Evolutionary conservation across 2,888 invertebrate genomes (phyloP).

Genomic region (Trisateles emortualis): DNA sequence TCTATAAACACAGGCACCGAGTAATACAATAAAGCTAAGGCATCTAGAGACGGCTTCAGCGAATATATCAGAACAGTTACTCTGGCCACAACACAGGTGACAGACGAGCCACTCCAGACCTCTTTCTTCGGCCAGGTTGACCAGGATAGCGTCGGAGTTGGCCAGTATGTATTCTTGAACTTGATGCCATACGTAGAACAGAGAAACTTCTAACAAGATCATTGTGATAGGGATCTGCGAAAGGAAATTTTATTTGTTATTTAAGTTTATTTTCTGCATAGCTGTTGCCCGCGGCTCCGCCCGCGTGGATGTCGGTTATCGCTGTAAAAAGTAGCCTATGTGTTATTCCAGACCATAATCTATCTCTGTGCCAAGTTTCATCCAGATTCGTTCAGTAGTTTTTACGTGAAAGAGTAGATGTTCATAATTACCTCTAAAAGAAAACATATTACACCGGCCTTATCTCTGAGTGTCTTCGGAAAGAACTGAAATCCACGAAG

Average conservation of each 20-base stretch:
- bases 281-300: too few relatives aligned
- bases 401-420: neutral
- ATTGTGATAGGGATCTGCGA: conserved; percentile 62
- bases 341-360: too few relatives aligned
- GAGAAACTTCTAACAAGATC: conserved; percentile 58
- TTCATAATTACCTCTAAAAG: conserved; percentile 54
- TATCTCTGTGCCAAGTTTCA: too few relatives aligned
- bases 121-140: conserved; percentile 51
- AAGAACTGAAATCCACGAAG: conserved; percentile 50
- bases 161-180: conserved; percentile 55
- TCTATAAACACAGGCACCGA: conserved; percentile 48
- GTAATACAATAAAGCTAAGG: conserved; percentile 55
- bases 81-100: conserved; percentile 58
- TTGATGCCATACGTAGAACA: conserved; percentile 58
- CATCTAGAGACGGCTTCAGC: conserved; percentile 54
- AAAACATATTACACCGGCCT: conserved; percentile 27
- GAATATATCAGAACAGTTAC: conserved; percentile 56
- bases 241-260: neutral
- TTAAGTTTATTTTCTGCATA: neutral
- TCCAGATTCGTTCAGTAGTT: too few relatives aligned
- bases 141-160: conserved; percentile 63
- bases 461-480: conserved; percentile 38
- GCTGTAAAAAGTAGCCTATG: too few relatives aligned
- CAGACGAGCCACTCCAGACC: conserved; percentile 64
- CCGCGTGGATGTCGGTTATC: too few relatives aligned